These are phyloP conservation scores for Psilopogon haemacephalus DNA, from an alignment of 2,113 vertebrate genomes.

Conservation along the genomic window DNA sequence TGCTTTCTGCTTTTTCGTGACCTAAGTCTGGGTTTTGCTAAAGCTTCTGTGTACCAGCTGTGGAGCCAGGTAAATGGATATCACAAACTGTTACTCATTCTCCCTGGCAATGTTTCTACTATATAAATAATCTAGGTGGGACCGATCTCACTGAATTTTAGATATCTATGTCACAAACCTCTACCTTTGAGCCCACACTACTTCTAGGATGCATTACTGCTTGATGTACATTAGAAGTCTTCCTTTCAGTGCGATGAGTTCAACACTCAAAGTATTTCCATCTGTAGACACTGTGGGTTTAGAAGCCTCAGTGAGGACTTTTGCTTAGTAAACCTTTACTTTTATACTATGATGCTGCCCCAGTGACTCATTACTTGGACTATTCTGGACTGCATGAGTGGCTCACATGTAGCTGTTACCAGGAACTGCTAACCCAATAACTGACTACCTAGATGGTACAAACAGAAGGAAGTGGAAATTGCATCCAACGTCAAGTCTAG, in stretches of 20 bases:
- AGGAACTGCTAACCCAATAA: background rate
- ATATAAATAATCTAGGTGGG: background rate
- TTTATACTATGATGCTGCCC: background rate
- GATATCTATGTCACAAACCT: background rate
- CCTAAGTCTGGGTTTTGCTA: background rate
- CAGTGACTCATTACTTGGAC: background rate
- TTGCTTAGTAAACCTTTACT: background rate
- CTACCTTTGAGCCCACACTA: background rate
- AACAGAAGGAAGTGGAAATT: background rate
- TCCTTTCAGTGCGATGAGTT: background rate
- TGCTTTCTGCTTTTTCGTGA: background rate
- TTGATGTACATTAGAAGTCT: background rate
- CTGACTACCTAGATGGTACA: background rate
- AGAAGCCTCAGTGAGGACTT: background rate
- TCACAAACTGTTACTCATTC: background rate
- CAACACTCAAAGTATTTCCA: background rate
- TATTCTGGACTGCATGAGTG: background rate
- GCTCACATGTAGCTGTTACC: background rate
- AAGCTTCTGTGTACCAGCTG: background rate
- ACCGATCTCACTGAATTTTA: background rate
- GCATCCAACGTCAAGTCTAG: background rate
- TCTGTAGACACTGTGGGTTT: background rate
- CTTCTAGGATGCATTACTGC: background rate
- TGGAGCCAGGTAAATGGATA: background rate
- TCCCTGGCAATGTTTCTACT: background rate